Percentiles rank a stretch among this genome's conserved stretches.
Conservation (phyloP, 2,888 invertebrate species). For the Andrena bucephala region DNA sequence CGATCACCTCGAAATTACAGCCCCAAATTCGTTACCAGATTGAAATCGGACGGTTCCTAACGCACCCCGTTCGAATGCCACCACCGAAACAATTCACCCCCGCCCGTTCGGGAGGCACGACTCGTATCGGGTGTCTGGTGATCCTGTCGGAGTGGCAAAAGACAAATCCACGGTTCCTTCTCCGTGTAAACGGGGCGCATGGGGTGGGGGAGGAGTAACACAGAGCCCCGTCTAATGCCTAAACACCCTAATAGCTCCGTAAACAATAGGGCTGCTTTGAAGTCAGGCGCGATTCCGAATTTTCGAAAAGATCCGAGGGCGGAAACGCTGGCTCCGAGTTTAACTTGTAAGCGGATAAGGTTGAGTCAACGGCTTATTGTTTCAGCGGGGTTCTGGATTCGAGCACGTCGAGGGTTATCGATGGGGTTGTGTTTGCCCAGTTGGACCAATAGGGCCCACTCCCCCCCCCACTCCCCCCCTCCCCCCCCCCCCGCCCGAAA, state of each 20-base stretch:
- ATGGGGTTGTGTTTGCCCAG: slow-evolving; percentile 80
- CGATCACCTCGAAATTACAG: too few species aligned
- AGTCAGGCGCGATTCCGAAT: slow-evolving; percentile 70
- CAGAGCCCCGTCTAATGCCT: slow-evolving; percentile 74
- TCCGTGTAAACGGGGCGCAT: slow-evolving; percentile 40
- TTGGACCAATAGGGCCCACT: slow-evolving; percentile 73
- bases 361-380: slow-evolving; percentile 84
- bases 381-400: slow-evolving; percentile 78
- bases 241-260: slow-evolving; percentile 84
- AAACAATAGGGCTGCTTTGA: slow-evolving; percentile 80
- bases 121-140: slow-evolving; percentile 49
- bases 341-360: slow-evolving; percentile 85
- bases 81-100: slow-evolving; percentile 24
- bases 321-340: slow-evolving; percentile 76
- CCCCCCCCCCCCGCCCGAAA: slow-evolving; percentile 32
- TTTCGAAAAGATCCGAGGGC: slow-evolving; percentile 75
- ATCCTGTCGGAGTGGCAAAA: slow-evolving; percentile 63
- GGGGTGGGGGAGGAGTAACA: slow-evolving; percentile 30
- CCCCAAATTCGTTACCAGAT: too few species aligned
- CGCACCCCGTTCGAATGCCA: not conserved
- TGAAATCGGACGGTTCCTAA: not conserved
- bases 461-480: slow-evolving; percentile 14
- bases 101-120: not conserved
- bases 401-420: slow-evolving; percentile 76
- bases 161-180: slow-evolving; percentile 64